Conservation (phyloP, 1,140 invertebrate genomes). For the Acarapis woodi region DNA sequence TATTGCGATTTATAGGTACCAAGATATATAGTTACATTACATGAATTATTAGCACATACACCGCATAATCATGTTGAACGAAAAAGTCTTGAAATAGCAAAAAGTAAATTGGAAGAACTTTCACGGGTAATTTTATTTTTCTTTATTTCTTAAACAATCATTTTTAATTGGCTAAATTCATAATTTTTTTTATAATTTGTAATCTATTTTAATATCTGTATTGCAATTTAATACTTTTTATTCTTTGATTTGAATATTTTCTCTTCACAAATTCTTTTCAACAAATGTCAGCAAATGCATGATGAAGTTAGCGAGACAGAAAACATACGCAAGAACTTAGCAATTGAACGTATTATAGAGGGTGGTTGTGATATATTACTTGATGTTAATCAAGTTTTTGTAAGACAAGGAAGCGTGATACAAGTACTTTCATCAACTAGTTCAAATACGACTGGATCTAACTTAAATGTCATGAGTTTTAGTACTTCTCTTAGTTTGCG, state of each 20-base stretch:
- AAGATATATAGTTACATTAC: constrained; percentile 64
- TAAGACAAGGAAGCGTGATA: constrained; percentile 32
- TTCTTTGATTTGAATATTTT: not conserved
- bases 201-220: not conserved
- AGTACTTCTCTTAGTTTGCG: constrained; percentile 31
- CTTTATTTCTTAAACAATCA: not conserved
- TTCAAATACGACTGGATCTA: too few relatives aligned
- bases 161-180: not conserved
- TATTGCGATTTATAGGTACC: constrained; percentile 42
- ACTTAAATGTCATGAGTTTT: constrained; percentile 25
- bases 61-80: constrained; percentile 81
- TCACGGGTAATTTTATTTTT: constrained; percentile 25
- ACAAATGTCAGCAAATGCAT: constrained; percentile 28
- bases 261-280: not conserved
- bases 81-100: constrained; percentile 55
- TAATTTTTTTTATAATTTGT: not conserved
- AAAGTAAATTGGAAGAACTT: constrained; percentile 59
- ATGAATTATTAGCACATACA: constrained; percentile 65
- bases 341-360: constrained; percentile 75
- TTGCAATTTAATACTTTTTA: not conserved
- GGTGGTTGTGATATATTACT: constrained; percentile 77
- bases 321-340: constrained; percentile 67
- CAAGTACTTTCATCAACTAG: constrained; percentile 9
- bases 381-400: constrained; percentile 63
- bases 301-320: constrained; percentile 81